Percentiles rank a stretch among this genome's conserved stretches.
Conservation (phyloP, 2,888 invertebrate genomes). For the Girardia tigrina region DNA sequence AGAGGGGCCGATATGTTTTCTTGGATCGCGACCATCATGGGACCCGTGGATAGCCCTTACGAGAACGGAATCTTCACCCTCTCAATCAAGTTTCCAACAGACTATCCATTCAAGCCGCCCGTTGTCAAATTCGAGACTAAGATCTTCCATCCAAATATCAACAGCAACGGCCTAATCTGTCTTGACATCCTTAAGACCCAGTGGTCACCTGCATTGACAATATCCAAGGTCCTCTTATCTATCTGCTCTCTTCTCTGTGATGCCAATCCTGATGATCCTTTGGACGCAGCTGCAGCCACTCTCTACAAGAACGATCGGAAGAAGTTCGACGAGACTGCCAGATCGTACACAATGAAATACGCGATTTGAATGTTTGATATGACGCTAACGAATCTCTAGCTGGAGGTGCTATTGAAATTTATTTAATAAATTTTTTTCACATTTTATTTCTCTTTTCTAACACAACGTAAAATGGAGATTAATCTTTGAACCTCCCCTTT, state of each 20-base stretch:
- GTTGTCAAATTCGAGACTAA: conserved; percentile 61
- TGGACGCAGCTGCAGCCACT: conserved; percentile 99
- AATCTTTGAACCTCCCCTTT: too few species aligned
- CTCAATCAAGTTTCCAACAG: conserved; percentile 99
- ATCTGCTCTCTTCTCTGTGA: conserved; percentile 99
- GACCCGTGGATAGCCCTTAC: conserved; percentile 98
- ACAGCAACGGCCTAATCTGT: conserved; percentile 38
- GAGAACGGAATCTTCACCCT: conserved; percentile 98
- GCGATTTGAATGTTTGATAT: too few species aligned
- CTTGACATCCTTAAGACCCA: conserved; percentile 38
- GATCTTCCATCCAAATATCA: conserved; percentile 39
- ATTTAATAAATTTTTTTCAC: too few species aligned
- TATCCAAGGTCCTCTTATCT: conserved; percentile 71
- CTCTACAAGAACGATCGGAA: conserved; percentile 99
- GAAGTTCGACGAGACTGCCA: conserved; percentile 97
- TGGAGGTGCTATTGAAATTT: too few species aligned
- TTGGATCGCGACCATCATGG: conserved; percentile 99
- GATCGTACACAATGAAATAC: conserved; percentile 99
- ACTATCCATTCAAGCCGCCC: conserved; percentile 99
- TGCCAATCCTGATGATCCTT: conserved; percentile 98
- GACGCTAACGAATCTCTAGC: too few species aligned
- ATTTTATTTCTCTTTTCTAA: too few species aligned
- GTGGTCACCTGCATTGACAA: conserved; percentile 39
- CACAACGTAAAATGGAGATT: too few species aligned
- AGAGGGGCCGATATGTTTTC: conserved; percentile 99